phyloP scores from a whole-genome alignment of 2,113 vertebrate species.

The Rafetus swinhoei region DNA sequence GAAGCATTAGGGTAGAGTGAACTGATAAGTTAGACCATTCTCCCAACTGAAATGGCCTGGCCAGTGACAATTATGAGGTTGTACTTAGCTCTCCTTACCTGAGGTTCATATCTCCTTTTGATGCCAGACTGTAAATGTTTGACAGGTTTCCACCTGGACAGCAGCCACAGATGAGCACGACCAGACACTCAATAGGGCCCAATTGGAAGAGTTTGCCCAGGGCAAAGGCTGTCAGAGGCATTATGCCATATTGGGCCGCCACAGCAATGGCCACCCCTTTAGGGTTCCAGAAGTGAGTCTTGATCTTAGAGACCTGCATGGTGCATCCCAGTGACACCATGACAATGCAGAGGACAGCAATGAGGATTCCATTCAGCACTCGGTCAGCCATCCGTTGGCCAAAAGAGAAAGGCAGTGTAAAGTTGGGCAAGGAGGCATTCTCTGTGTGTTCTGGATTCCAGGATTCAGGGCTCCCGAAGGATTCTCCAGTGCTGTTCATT shows the following conservation, averaged over 20 bases:
- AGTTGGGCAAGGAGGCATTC: slow-evolving; percentile 51
- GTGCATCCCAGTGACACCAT: slow-evolving; percentile 87
- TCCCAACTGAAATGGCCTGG: neutral
- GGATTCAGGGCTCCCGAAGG: neutral
- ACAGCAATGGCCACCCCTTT: slow-evolving; percentile 82
- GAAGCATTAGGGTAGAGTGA: neutral
- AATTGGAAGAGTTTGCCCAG: slow-evolving; percentile 81
- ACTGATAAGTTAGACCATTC: neutral
- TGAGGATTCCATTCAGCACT: slow-evolving; percentile 64
- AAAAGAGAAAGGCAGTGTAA: slow-evolving; percentile 41
- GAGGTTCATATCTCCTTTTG: slow-evolving; percentile 90
- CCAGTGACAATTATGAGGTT: neutral
- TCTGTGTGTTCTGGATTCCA: accelerated
- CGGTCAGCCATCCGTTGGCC: slow-evolving; percentile 59
- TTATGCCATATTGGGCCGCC: slow-evolving; percentile 86
- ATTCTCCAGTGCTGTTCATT: neutral
- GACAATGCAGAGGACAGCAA: slow-evolving; percentile 75
- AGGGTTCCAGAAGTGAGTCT: slow-evolving; percentile 80
- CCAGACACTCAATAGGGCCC: slow-evolving; percentile 76
- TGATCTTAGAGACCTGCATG: slow-evolving; percentile 87
- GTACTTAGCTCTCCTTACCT: slow-evolving; percentile 72
- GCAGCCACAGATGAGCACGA: slow-evolving; percentile 87
- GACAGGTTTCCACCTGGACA: slow-evolving; percentile 87
- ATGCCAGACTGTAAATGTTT: slow-evolving; percentile 83
- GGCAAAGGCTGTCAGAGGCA: slow-evolving; percentile 85